These are phyloP conservation scores for Lysandra coridon DNA, from an alignment of 2,888 invertebrate genomes.

Conservation along the genomic window DNA sequence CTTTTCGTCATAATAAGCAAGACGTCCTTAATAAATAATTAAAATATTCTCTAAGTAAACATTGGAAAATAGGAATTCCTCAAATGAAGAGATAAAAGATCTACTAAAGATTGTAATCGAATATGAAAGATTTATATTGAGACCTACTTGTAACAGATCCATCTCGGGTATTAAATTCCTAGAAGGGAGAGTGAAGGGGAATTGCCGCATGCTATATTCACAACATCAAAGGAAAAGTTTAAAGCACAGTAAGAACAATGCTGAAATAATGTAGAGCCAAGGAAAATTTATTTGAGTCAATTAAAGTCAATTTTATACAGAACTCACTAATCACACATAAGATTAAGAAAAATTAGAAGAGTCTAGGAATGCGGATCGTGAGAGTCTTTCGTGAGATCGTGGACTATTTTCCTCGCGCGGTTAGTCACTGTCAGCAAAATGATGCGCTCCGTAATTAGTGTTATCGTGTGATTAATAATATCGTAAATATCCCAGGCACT, in stretches of 20 bases:
- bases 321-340: not conserved
- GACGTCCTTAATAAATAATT: not conserved
- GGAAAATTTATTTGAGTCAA: not conserved
- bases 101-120: not conserved
- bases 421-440: slow-evolving; percentile 56
- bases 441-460: slow-evolving; percentile 49
- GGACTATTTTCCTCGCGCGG: slow-evolving; percentile 72
- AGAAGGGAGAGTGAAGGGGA: not conserved
- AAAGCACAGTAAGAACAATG: not conserved
- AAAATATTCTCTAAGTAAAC: no score
- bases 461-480: not conserved
- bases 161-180: not conserved
- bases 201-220: not conserved
- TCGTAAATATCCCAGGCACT: not conserved
- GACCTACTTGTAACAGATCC: not conserved
- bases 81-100: no score
- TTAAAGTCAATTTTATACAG: not conserved
- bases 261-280: not conserved
- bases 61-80: no score
- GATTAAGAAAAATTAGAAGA: slow-evolving; percentile 47
- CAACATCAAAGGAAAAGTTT: not conserved
- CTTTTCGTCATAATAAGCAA: not conserved
- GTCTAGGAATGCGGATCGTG: slow-evolving; percentile 75
- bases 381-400: slow-evolving; percentile 57
- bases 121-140: not conserved